A percentile compares a stretch with the other conserved stretches of the same genome.
These are phyloP conservation scores for Delichon dasypus DNA, from an alignment of 2,797 vertebrate genomes.

Conservation along the genomic window DNA sequence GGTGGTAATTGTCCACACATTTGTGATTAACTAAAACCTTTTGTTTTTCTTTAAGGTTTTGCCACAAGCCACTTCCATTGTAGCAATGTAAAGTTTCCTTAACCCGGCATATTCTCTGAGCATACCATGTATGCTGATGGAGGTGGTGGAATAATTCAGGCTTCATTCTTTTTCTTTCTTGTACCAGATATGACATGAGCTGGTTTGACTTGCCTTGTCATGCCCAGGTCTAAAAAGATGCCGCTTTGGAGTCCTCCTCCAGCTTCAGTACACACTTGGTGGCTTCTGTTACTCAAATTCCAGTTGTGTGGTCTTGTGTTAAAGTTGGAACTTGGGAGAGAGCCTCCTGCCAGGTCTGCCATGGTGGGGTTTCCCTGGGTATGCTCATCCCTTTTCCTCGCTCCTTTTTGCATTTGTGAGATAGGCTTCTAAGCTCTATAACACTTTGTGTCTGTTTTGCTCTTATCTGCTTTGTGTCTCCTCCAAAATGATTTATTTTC, in stretches of 20 bases:
- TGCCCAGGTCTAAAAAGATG: not conserved
- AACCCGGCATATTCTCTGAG: not conserved
- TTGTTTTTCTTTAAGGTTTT: not conserved
- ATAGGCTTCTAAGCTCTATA: not conserved
- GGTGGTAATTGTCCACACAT: not conserved
- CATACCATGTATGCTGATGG: not conserved
- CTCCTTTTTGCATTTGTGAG: not conserved
- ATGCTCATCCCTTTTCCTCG: not conserved
- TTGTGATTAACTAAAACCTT: not conserved
- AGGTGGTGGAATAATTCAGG: not conserved
- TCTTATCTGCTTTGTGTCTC: not conserved
- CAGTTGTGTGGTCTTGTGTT: not conserved
- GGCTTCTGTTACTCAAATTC: not conserved
- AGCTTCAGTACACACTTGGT: not conserved
- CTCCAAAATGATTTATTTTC: not conserved
- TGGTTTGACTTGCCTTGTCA: not conserved
- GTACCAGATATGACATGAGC: rapidly evolving
- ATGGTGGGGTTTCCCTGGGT: not conserved
- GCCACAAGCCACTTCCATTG: not conserved
- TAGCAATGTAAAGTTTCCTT: not conserved
- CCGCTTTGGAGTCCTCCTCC: not conserved
- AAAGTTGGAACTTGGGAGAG: not conserved
- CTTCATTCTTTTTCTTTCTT: not conserved
- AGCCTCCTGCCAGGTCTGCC: not conserved
- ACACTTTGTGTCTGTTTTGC: not conserved